Conservation (phyloP, 2,113 vertebrate genomes). For the Cygnus buccinator region DNA sequence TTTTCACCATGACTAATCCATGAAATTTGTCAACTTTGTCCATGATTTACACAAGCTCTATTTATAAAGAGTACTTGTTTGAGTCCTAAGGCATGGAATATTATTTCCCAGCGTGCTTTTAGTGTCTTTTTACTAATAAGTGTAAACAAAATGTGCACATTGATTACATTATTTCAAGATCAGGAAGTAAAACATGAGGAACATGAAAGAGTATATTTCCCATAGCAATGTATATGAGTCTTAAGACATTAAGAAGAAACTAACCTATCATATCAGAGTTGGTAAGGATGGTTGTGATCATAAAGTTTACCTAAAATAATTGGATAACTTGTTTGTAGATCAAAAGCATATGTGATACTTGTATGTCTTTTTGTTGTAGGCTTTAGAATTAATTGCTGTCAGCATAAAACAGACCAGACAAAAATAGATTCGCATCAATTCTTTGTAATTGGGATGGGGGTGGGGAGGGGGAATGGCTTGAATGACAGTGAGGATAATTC, state of each 20-base stretch:
- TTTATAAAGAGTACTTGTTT: conserved; percentile 65
- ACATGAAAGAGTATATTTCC: conserved; percentile 33
- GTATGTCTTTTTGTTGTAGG: conserved; percentile 50
- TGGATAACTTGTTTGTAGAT: conserved; percentile 70
- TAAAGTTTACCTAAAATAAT: conserved; percentile 76
- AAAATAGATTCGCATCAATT: conserved; percentile 69
- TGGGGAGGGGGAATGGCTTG: background rate
- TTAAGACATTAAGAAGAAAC: conserved; percentile 61
- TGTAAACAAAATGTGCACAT: conserved; percentile 47
- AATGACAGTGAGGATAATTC: conserved; percentile 49
- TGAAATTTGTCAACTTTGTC: conserved; percentile 79
- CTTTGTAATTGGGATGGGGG: background rate
- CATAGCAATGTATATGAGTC: conserved; percentile 15
- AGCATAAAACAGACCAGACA: conserved; percentile 66
- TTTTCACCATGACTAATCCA: conserved; percentile 76
- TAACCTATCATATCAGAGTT: conserved; percentile 50
- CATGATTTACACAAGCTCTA: conserved; percentile 72
- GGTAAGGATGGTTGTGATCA: conserved; percentile 70
- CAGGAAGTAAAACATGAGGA: conserved; percentile 46
- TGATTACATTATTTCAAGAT: conserved; percentile 63
- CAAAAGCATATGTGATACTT: conserved; percentile 66
- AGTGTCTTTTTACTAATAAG: conserved; percentile 56
- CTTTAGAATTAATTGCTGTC: conserved; percentile 72
- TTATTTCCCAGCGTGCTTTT: conserved; percentile 65
- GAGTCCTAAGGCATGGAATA: conserved; percentile 60